Base-by-base conservation (phyloP, 2,797 vertebrate species). In the Uromys caudimaculatus region DNA sequence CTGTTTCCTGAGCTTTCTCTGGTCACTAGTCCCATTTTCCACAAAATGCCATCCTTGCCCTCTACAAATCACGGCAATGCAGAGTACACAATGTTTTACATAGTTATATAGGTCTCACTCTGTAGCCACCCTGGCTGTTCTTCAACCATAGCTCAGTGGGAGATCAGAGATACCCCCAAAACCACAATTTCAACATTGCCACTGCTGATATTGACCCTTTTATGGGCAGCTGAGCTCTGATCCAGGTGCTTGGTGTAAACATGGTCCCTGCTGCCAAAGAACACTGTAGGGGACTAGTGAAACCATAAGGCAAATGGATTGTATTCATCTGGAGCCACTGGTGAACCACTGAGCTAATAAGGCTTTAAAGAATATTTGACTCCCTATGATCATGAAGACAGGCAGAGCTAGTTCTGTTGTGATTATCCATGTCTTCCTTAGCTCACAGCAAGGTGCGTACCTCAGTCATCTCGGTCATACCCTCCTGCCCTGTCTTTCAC, bases 11-110 rank as follows among this genome's bases (percentile, higher is more conserved):
- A 50, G 19, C 13, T 73, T 88, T 81, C n/a, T 95, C 69, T 79
- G 64, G 60, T 86, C 52, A 64, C 29, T 52, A 86, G 94, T 27
- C 29, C 47, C 54, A 35, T 83, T 95, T 96, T 67, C 64, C 29
- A 41, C 19, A 73, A 58, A 62, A 69, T 69, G 62, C 60, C 62
- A 23, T 24, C 24, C 27, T 73, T 77, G 62, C 11, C 9, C 56
- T 69, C 77, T 62, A 21, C 29, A 62, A 35, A 83, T 82, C 11
- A 14, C 5, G 52, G 76, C 52, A 56, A 38, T 12, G 11, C 50
- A 32, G 76, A 69, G 71, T 56, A 41, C 6, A 41, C 19, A n/a
- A 8, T 89, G 56, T 76, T 76, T 88, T 71, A 38, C 9, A 38
- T 21, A 38, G 67, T 44, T 13, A 41, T 44, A 62, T 21, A 23